Evolutionary conservation across 2,797 vertebrate species (phyloP).

Genomic region (Smutsia temminckii): DNA sequence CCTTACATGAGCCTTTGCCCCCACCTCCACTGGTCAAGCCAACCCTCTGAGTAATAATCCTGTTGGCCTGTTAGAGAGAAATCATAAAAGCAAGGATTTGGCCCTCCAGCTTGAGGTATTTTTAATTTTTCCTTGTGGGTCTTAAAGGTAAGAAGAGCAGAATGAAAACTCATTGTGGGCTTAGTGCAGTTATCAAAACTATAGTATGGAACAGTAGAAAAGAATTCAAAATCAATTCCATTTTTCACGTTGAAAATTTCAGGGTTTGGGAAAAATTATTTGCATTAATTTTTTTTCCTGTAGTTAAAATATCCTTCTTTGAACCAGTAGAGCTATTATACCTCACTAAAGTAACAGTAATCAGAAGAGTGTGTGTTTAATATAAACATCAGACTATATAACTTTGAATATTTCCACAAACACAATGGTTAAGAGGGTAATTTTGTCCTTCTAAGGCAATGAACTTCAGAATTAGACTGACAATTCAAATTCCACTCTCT

Average conservation of each 20-base stretch:
- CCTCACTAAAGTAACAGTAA: neutral
- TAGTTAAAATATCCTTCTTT: neutral
- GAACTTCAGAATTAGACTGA: neutral
- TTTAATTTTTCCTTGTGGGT: neutral
- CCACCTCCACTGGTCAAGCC: conserved; percentile 31
- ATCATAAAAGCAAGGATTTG: conserved; percentile 19
- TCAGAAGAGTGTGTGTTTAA: neutral
- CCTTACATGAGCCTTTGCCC: neutral
- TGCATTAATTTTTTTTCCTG: neutral
- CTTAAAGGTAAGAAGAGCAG: conserved; percentile 31
- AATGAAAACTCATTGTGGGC: neutral
- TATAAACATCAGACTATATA: neutral
- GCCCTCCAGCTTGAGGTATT: neutral
- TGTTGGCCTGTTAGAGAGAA: neutral
- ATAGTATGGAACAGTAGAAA: conserved; percentile 17
- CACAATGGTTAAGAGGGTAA: neutral
- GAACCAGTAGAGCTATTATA: neutral
- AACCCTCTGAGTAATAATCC: conserved; percentile 16
- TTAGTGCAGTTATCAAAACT: conserved; percentile 9
- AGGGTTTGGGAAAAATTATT: neutral
- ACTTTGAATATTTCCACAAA: neutral
- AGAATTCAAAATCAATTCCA: conserved; percentile 26
- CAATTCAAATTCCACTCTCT: neutral
- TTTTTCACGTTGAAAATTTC: conserved; percentile 31
- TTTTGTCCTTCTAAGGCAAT: neutral